Evolutionary conservation across 2,888 invertebrate genomes (phyloP), one percentile per base, ranked within the genome.

Genomic region (Caenorhabditis angaria): DNA sequence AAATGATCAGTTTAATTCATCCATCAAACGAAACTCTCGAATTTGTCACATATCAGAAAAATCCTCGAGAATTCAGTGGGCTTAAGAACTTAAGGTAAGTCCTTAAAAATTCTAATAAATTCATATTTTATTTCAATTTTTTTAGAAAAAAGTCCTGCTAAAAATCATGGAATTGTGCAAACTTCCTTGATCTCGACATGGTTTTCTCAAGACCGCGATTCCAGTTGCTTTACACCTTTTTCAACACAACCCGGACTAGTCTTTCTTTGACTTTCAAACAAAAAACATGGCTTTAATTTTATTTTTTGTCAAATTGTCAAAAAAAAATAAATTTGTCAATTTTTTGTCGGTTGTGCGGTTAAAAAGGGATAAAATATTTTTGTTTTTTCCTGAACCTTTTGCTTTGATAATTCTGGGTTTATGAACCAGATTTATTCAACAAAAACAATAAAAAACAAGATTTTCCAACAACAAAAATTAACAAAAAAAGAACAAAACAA

Each of bases 1-100:
- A 29, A 18, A 82, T 82, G 82, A 82, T 82, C 65, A 78, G 78
- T 71, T 81, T 82, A 57, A 78, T 82, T 29, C 82, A 82, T 67
- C 82, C 76, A 62, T 70, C 77, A 51, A 59, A 78, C 32, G 80
- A 81, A 51, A 70, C 69, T 24, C 64, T 82, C 32, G 82, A 82
- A 57, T 81, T 80, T 65, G 71, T 76, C 29, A 74, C 72, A 50
- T 71, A 69, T 60, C 25, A 6, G 4, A n/a, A n/a, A n/a, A n/a
- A n/a, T n/a, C n/a, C n/a, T n/a, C n/a, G n/a, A n/a, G n/a, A n/a
- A n/a, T n/a, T n/a, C n/a, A n/a, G n/a, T n/a, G n/a, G n/a, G n/a
- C n/a, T n/a, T n/a, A n/a, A n/a, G n/a, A n/a, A n/a, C n/a, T n/a
- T n/a, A n/a, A n/a, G n/a, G n/a, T n/a, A n/a, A n/a, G n/a, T n/a